A percentile compares a stretch with the other conserved stretches of the same genome.
These are phyloP conservation scores for Callithrix jacchus DNA, from an alignment of 2,113 vertebrate genomes.

Conservation along the genomic window DNA sequence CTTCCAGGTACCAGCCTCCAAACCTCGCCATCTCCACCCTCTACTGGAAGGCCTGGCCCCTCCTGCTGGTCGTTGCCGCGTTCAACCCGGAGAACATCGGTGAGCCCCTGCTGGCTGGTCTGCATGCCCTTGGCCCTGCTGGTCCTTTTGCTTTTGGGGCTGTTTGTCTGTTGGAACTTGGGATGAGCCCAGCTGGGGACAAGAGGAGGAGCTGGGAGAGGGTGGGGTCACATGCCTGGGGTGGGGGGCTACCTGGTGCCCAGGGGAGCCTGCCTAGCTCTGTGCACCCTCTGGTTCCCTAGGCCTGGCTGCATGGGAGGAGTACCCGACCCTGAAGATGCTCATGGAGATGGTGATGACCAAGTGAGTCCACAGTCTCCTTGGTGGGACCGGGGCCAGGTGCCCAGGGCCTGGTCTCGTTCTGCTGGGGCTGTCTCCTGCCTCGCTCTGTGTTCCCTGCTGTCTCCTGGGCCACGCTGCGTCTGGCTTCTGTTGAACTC, in stretches of 20 bases:
- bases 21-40: conserved; percentile 97
- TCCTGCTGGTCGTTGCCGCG: conserved; percentile 95
- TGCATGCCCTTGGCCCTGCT: rapidly evolving
- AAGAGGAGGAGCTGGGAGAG: rapidly evolving
- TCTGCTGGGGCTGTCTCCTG: too few species aligned
- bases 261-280: too few species aligned
- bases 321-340: conserved; percentile 98
- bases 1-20: conserved; percentile 94
- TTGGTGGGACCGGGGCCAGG: rapidly evolving
- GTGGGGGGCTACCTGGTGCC: not conserved
- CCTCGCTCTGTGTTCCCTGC: too few species aligned
- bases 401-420: too few species aligned
- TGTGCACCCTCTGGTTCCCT: not conserved
- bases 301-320: conserved; percentile 98
- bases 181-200: not conserved
- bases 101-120: conserved; percentile 64
- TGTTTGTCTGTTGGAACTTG: rapidly evolving
- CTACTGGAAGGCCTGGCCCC: conserved; percentile 98
- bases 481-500: not conserved
- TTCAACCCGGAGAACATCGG: conserved; percentile 99
- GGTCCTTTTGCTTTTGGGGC: not conserved
- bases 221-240: rapidly evolving
- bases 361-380: conserved; percentile 89
- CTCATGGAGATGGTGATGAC: conserved; percentile 99
- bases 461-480: too few species aligned